Percentiles rank a stretch among this genome's conserved stretches.
Evolutionary conservation across 1,140 invertebrate genomes (phyloP).

Genomic region (Aleiodes sp.): DNA sequence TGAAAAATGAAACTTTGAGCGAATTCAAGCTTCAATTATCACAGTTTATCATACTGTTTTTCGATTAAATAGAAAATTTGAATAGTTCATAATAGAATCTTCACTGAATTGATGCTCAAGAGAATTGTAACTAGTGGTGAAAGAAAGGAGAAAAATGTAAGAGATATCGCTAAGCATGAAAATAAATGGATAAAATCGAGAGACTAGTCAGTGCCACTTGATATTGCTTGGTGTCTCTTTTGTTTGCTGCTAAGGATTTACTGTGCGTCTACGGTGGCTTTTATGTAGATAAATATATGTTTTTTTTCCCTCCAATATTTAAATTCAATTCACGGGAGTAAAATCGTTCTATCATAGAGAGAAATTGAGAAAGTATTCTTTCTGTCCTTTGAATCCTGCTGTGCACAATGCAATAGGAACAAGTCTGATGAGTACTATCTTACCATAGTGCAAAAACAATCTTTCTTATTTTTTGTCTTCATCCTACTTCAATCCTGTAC

Average conservation of each 20-base stretch:
- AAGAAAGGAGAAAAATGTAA: background rate
- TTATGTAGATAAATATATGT: background rate
- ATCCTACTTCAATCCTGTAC: background rate
- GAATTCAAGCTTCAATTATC: too few species aligned
- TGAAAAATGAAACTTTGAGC: too few species aligned
- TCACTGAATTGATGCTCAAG: background rate
- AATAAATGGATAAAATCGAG: conserved; percentile 16
- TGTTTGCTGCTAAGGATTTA: conserved; percentile 12
- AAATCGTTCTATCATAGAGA: background rate
- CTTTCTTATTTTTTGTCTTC: background rate
- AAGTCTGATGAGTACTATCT: too few species aligned
- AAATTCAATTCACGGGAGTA: background rate
- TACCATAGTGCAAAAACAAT: too few species aligned
- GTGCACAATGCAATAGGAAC: too few species aligned
- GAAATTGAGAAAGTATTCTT: too few species aligned
- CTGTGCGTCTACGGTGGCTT: background rate
- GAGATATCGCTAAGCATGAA: background rate
- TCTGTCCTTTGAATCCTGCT: too few species aligned
- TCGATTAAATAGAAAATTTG: background rate
- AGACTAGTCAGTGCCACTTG: conserved; percentile 13
- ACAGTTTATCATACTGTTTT: too few species aligned
- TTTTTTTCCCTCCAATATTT: background rate
- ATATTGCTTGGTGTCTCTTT: conserved; percentile 16
- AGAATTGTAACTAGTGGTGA: background rate
- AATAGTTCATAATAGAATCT: background rate